Evolutionary conservation across 2,888 invertebrate genomes (phyloP).

Genomic region (Drosophila algonquin): DNA sequence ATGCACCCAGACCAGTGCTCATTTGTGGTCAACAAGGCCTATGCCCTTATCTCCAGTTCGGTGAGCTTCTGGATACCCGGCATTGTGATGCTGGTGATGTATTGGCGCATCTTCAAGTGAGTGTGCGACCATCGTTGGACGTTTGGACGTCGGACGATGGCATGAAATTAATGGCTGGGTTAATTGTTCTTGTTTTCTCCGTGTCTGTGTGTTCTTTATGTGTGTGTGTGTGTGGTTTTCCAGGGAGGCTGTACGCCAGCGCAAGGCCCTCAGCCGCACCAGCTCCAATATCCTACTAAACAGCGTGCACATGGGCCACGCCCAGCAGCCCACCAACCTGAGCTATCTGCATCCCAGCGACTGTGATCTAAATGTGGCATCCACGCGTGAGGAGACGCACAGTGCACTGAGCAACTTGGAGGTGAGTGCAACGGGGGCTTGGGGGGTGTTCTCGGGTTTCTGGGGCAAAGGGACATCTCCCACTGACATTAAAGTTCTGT

Average conservation of each 20-base stretch:
- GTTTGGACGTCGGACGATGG: background rate
- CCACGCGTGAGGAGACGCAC: constrained; percentile 83
- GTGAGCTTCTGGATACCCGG: constrained; percentile 97
- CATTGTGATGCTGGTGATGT: constrained; percentile 96
- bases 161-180: constrained; percentile 19
- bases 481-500: background rate
- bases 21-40: constrained; percentile 93
- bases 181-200: background rate
- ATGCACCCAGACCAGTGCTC: constrained; percentile 90
- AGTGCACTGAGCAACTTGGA: constrained; percentile 84
- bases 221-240: constrained; percentile 9
- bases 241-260: constrained; percentile 91
- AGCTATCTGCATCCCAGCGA: constrained; percentile 87
- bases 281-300: constrained; percentile 93
- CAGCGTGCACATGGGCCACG: constrained; percentile 92
- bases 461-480: background rate
- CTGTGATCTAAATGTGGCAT: constrained; percentile 84
- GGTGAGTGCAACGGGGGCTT: constrained; percentile 65
- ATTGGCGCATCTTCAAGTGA: constrained; percentile 90
- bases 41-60: constrained; percentile 94
- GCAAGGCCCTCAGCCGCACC: constrained; percentile 92
- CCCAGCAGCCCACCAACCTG: constrained; percentile 88
- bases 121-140: constrained; percentile 36
- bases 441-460: background rate
- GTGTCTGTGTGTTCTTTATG: background rate